Conservation (phyloP, 2,888 invertebrate genomes). For the Elysia crispata region DNA sequence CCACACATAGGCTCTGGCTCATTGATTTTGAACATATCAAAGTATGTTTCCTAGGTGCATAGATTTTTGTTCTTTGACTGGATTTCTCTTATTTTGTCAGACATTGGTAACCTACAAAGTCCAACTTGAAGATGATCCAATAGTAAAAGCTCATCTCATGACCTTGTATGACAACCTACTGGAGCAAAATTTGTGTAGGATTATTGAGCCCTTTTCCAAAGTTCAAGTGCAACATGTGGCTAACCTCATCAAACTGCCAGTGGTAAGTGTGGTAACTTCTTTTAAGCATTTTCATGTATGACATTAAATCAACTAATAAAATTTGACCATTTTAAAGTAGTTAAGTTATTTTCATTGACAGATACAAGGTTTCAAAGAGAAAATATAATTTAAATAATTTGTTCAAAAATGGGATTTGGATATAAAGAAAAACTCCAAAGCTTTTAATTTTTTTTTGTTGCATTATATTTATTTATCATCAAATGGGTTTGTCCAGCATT, state of each 20-base stretch:
- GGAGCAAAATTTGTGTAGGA: slow-evolving; percentile 98
- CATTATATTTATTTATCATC: too few relatives aligned
- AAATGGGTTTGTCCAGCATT: too few relatives aligned
- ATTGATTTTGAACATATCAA: too few relatives aligned
- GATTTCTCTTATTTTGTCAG: slow-evolving; percentile 75
- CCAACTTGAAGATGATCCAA: slow-evolving; percentile 96
- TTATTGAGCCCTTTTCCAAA: slow-evolving; percentile 98
- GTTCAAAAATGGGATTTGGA: too few relatives aligned
- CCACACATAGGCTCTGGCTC: too few relatives aligned
- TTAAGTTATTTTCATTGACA: too few relatives aligned
- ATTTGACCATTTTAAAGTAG: too few relatives aligned
- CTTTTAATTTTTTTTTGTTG: too few relatives aligned
- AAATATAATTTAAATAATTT: too few relatives aligned
- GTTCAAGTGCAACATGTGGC: slow-evolving; percentile 95
- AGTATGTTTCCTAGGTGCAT: background rate
- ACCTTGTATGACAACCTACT: slow-evolving; percentile 98
- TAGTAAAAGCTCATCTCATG: slow-evolving; percentile 96
- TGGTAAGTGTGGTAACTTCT: slow-evolving; percentile 56
- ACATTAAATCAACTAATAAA: too few relatives aligned
- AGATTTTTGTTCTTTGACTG: background rate
- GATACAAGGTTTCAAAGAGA: too few relatives aligned
- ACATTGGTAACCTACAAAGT: slow-evolving; percentile 90
- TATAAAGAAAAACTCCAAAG: too few relatives aligned
- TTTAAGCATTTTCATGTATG: background rate
- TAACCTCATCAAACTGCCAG: slow-evolving; percentile 90